Evolutionary conservation across 2,113 vertebrate genomes (phyloP), one percentile per base, ranked within the genome.

Genomic region (Circaetus cinerascens): DNA sequence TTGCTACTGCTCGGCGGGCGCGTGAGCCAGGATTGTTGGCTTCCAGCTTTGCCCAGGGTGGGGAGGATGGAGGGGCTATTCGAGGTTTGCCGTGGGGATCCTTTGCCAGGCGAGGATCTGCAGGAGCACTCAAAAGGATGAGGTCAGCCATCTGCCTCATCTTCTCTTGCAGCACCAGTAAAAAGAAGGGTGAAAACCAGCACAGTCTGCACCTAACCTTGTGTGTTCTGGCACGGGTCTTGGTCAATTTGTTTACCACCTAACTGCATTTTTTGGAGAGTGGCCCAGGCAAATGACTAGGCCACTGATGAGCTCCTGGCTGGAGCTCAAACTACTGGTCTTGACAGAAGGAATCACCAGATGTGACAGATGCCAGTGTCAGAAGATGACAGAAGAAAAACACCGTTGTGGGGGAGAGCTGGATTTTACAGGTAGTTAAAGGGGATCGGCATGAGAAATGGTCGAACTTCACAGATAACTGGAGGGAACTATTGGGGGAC

Each of bases 1-100:
- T 6, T 15, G 50, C 53, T 48, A 2, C 69, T 43, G 43, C 25
- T 13, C 0, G 1, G 57, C 0, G 18, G 62, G 40, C 1, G 0
- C 5, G 1, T 4, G n/a, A 43, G 59, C 34, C 38, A 7, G 53
- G 57, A 4, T 5, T 5, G 29, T 9, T 22, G 59, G 66, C 53
- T 68, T 34, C 46, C 41, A 76, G 57, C 45, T 46, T 18, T 13
- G 27, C 17, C 62, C 25, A 2, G 15, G 23, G 27, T 15, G n/a
- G 46, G 45, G 14, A 86, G 41, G 25, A 5, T 5, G 27, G 30
- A 53, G 45, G 29, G 60, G 55, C 13, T 21, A 0, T 4, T 13
- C 7, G 1, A 34, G 55, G 45, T 10, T 63, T 36, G 32, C 36
- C 15, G 16, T 2, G 21, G 75, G 38, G 51, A n/a, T 19, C 26